A percentile compares a stretch with the other conserved stretches of the same genome.
phyloP scores from a whole-genome alignment of 1,140 invertebrate species.

The Apolygus lucorum region DNA sequence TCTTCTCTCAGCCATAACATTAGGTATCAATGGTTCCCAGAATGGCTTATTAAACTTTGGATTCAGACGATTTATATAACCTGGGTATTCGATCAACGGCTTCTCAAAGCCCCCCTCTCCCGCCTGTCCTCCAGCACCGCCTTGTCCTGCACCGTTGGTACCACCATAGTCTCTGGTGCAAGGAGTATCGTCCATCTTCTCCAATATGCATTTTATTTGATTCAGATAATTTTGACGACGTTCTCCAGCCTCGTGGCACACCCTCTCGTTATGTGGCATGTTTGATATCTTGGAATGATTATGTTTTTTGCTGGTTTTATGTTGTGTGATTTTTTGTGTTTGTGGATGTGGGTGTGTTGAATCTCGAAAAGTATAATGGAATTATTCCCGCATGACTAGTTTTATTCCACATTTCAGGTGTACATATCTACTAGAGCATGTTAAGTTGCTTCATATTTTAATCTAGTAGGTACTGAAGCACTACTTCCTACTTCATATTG shows the following conservation, averaged over 20 bases:
- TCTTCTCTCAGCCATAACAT: slow-evolving; percentile 6
- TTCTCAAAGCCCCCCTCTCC: neutral
- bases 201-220: slow-evolving; percentile 24
- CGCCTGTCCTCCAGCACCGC: no score
- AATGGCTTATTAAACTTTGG: slow-evolving; percentile 17
- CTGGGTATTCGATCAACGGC: slow-evolving; percentile 22
- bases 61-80: slow-evolving; percentile 21
- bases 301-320: no score
- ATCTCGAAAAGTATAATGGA: no score
- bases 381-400: neutral
- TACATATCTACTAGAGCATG: no score
- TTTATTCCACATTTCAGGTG: no score
- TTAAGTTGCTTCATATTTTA: no score
- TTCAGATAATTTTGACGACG: slow-evolving; percentile 23
- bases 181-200: slow-evolving; percentile 24
- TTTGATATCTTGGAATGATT: no score
- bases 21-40: slow-evolving; percentile 2
- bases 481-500: no score
- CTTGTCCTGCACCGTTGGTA: neutral
- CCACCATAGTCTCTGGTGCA: slow-evolving; percentile 1
- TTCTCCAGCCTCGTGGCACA: slow-evolving; percentile 20
- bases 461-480: no score
- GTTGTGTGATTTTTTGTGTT: no score
- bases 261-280: slow-evolving; percentile 19
- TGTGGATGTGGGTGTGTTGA: no score